Evolutionary conservation across 2,888 invertebrate genomes (phyloP).

Genomic region (Gnatocerus cornutus): DNA sequence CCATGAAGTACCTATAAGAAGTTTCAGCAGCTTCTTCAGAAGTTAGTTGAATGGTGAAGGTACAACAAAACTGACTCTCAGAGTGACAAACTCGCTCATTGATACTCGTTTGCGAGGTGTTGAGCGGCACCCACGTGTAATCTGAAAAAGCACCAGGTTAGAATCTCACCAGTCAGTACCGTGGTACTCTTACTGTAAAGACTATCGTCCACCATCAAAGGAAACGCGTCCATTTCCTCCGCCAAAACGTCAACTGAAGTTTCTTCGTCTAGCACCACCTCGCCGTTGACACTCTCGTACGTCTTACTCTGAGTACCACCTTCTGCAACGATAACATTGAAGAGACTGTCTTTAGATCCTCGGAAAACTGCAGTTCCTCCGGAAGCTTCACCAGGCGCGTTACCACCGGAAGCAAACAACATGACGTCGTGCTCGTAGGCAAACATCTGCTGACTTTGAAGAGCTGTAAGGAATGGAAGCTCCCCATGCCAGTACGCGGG

Average conservation of each 20-base stretch:
- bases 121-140: conserved; percentile 41
- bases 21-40: background rate
- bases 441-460: conserved; percentile 5
- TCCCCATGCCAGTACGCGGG: conserved; percentile 89
- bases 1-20: conserved; percentile 72
- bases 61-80: conserved; percentile 66
- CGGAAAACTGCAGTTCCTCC: background rate
- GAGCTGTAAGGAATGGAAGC: conserved; percentile 80
- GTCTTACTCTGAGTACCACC: background rate
- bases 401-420: conserved; percentile 1
- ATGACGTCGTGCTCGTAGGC: background rate
- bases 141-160: conserved; percentile 37
- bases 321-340: background rate
- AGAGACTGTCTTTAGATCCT: background rate
- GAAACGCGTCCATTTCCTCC: background rate
- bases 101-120: conserved; percentile 27
- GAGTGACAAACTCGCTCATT: conserved; percentile 13
- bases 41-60: conserved; percentile 54
- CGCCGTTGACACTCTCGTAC: background rate
- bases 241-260: background rate
- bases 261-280: background rate
- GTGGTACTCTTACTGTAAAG: background rate
- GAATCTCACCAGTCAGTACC: too few species aligned
- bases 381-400: background rate
- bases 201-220: background rate